phyloP scores from a whole-genome alignment of 2,797 vertebrate species.

The Clangula hyemalis region DNA sequence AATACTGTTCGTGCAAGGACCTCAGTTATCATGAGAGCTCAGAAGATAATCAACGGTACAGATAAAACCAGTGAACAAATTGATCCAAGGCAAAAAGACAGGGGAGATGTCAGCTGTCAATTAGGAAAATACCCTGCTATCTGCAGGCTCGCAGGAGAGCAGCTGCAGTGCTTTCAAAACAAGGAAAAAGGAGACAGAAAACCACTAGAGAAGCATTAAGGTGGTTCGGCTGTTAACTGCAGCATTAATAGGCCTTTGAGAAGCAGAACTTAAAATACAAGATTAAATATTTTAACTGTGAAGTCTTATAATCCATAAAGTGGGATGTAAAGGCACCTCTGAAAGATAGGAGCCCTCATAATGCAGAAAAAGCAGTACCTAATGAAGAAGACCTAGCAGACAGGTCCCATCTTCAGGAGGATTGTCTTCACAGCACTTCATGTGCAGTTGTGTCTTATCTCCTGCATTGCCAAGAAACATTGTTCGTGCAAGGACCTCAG shows the following conservation, averaged over 20 bases:
- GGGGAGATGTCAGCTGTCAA: not conserved
- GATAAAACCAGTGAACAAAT: not conserved
- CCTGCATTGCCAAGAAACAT: slow-evolving; percentile 6
- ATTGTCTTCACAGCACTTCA: not conserved
- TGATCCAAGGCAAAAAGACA: slow-evolving; percentile 17
- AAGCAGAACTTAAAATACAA: not conserved
- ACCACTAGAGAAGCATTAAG: not conserved
- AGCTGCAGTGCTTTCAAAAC: not conserved
- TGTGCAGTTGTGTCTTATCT: not conserved
- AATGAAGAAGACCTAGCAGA: not conserved
- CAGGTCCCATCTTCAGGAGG: not conserved
- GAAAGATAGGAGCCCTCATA: not conserved
- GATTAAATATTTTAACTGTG: not conserved
- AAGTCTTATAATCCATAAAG: not conserved
- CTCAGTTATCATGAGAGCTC: slow-evolving; percentile 10
- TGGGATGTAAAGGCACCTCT: not conserved
- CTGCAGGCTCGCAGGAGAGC: not conserved
- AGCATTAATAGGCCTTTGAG: not conserved
- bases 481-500: not conserved
- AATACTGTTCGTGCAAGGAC: not conserved
- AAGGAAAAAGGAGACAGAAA: not conserved
- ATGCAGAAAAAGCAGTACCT: not conserved
- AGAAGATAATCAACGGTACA: slow-evolving; percentile 26
- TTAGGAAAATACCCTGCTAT: not conserved
- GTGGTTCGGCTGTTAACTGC: not conserved